Evolutionary conservation across 2,797 vertebrate species (phyloP).

Genomic region (Lagorchestes hirsutus): DNA sequence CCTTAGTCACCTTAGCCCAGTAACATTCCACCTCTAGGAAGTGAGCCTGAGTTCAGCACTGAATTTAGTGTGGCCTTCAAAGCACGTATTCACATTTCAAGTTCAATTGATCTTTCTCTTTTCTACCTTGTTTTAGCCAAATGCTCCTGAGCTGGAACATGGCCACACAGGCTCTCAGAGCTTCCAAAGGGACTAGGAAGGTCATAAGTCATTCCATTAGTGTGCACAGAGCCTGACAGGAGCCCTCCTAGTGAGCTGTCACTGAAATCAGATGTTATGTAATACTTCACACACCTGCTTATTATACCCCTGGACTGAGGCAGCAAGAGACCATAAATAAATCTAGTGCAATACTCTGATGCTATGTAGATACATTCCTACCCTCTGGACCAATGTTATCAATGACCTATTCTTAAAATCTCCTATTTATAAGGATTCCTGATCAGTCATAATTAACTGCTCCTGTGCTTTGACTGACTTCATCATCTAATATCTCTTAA

Average conservation of each 20-base stretch:
- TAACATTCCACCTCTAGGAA: slow-evolving; percentile 57
- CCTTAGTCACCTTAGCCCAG: slow-evolving; percentile 15
- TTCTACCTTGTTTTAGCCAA: slow-evolving; percentile 61
- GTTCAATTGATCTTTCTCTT: slow-evolving; percentile 71
- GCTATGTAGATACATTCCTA: not conserved
- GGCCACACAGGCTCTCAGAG: slow-evolving; percentile 50
- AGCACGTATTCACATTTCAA: slow-evolving; percentile 38
- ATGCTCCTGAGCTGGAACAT: slow-evolving; percentile 67
- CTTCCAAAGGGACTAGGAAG: slow-evolving; percentile 50
- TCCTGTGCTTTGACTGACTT: slow-evolving; percentile 47
- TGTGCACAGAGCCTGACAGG: slow-evolving; percentile 62
- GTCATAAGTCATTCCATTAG: slow-evolving; percentile 62
- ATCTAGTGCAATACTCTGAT: slow-evolving; percentile 16
- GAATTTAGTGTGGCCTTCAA: slow-evolving; percentile 60
- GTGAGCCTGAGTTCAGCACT: slow-evolving; percentile 48
- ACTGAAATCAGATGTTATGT: slow-evolving; percentile 16
- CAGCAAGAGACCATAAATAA: not conserved
- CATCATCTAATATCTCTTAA: slow-evolving; percentile 19
- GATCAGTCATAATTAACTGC: not conserved
- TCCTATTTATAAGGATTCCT: slow-evolving; percentile 26
- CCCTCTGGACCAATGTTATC: not conserved
- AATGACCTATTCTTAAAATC: slow-evolving; percentile 15
- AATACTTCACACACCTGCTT: not conserved
- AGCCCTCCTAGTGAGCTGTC: slow-evolving; percentile 55
- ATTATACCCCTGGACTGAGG: slow-evolving; percentile 12